Conservation (phyloP, 1,140 invertebrate species). For the Drosophila ananassae region DNA sequence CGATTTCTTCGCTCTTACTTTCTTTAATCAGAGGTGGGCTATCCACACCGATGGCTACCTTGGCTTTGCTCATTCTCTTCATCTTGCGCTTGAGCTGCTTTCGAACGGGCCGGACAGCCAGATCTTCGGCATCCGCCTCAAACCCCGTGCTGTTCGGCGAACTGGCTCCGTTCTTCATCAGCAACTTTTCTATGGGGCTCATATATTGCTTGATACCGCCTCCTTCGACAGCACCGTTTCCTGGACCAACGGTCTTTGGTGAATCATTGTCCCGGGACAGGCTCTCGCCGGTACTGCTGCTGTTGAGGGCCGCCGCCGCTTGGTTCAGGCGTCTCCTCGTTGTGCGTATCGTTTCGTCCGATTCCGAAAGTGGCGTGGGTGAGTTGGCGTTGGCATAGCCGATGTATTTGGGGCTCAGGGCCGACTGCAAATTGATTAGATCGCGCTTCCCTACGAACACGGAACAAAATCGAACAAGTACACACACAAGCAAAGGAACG, state of each 20-base stretch:
- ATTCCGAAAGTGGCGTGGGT: constrained; percentile 36
- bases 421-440: constrained; percentile 69
- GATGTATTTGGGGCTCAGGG: constrained; percentile 69
- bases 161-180: constrained; percentile 64
- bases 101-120: constrained; percentile 2
- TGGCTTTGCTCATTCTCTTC: constrained; percentile 47
- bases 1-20: neutral
- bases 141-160: constrained; percentile 69
- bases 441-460: constrained; percentile 55
- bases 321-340: constrained; percentile 57
- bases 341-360: constrained; percentile 47
- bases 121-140: constrained; percentile 63
- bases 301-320: constrained; percentile 8
- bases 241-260: constrained; percentile 22
- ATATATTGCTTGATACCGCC: constrained; percentile 32
- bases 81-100: constrained; percentile 60
- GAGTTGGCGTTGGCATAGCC: constrained; percentile 65
- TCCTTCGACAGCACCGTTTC: neutral
- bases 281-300: constrained; percentile 23
- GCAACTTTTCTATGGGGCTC: constrained; percentile 66
- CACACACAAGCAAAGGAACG: constrained; percentile 9
- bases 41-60: neutral
- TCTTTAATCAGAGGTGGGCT: neutral
- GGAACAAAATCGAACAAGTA: constrained; percentile 4
- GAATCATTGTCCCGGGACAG: constrained; percentile 40